Base-by-base conservation (phyloP, 2,888 invertebrate species). In the Machimus rusticus region DNA sequence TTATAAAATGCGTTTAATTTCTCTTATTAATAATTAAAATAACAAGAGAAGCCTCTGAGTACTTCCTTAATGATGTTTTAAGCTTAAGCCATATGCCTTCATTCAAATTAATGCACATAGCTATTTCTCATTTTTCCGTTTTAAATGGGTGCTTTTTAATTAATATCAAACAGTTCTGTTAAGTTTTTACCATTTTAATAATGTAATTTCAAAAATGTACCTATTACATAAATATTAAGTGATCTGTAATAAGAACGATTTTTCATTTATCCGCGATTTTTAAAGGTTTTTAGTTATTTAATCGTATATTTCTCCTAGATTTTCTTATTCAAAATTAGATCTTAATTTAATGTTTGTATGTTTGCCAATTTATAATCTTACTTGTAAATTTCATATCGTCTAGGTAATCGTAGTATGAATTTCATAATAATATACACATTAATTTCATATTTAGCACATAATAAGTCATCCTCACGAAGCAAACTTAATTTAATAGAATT, bases 71-170 rank as follows among this genome's bases (percentile, higher is more conserved):
- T 2, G 55, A 46, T 55, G 39, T 19, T 31, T 51, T 19, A 28
- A 46, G 43, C 43, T 19, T 81, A 51, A 31, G 28, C 55, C 55
- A 81, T 84, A 81, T 84, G 19, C 19, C 9, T 66, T 66, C 6
- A 28, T 66, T 66, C 6, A 12, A 66, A 23, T 66, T 66, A 23
- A 14, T 28, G 66, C 66, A 23, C 23, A n/a, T 82, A 57, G n/a
- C 34, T 19, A 46, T 46, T 46, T 46, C 12, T 46, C 43, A 46
- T 84, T 9, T 6, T 39, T 37, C 66, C 19, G 14, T 84, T 79
- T 46, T 84, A 57, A 66, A 66, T 66, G 14, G 66, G 82, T 66
- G 82, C 82, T 76, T 76, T 76, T 23, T 28, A 37, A 77, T 39
- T 37, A 77, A 76, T 77, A 39, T n/a, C 66, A 66, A 66, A 66